phyloP scores from a whole-genome alignment of 1,140 invertebrate genomes.

The Carposina sasakii region DNA sequence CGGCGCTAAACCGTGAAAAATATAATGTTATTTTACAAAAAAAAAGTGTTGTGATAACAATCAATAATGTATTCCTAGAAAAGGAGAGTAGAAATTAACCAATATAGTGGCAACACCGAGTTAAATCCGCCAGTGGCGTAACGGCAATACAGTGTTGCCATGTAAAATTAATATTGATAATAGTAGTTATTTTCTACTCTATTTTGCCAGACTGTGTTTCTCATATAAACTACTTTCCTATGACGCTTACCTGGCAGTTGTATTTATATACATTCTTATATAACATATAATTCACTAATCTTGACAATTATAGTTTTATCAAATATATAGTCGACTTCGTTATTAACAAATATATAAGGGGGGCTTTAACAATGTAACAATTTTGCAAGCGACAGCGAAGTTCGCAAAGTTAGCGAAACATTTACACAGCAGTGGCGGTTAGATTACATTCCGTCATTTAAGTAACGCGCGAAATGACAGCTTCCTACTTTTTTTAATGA shows the following conservation, averaged over 20 bases:
- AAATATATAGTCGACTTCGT: background rate
- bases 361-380: background rate
- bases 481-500: too few relatives aligned
- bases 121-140: background rate
- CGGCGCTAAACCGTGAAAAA: slow-evolving; percentile 27
- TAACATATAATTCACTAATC: too few relatives aligned
- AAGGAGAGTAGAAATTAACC: slow-evolving; percentile 5
- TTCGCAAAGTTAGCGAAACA: background rate
- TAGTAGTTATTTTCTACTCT: background rate
- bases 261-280: background rate
- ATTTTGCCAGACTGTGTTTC: background rate
- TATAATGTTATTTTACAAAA: slow-evolving; percentile 33
- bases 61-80: slow-evolving; percentile 18
- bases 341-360: background rate
- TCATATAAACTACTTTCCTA: background rate
- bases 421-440: background rate
- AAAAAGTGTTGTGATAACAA: slow-evolving; percentile 34
- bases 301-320: background rate
- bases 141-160: too few relatives aligned
- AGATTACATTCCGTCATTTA: background rate
- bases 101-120: slow-evolving; percentile 9
- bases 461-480: background rate
- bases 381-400: background rate
- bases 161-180: background rate
- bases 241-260: background rate